Base-by-base conservation (phyloP, 2,797 vertebrate genomes). In the Calcarius lapponicus region DNA sequence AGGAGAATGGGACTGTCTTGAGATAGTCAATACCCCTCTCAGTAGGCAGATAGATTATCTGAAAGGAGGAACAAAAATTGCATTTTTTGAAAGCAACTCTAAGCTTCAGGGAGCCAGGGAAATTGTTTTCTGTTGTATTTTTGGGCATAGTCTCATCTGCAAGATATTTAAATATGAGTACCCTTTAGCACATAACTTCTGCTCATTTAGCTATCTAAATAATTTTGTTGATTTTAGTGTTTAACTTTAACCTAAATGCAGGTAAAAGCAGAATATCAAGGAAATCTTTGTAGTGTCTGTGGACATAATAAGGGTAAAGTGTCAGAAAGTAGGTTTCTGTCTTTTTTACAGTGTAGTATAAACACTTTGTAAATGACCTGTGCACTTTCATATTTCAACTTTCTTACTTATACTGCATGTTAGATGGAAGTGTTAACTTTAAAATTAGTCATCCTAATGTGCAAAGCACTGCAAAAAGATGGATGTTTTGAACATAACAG, bases 401-500 rank as follows among this genome's bases (percentile, higher is more conserved):
- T 94, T 69, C 80, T 92, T 91, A 83, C 72, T 94, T 95, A 62
- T 19, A 40, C 32, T 88, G 73, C 62, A 43, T 70, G 43, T 65
- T 94, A 88, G 72, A 90, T 90, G 70, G 80, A 95, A 92, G 17
- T 60, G 22, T 70, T 81, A 73, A 79, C 75, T 95, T 96, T 81
- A 91, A 92, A 91, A 94, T 96, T 93, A 81, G 82, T 91, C 70
- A 95, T 75, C 82, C 73, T 90, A 80, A 90, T 90, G 87, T 93
- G 91, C 56, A 90, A 81, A 93, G 58, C 66, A 53, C 91, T 88
- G 91, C 73, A 84, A 94, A 91, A 93, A 86, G 92, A 94, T 91
- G 54, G 62, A 86, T 88, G 62, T 96, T 95, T 88, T 94, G 93
- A 93, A 92, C 82, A 75, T 95, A 96, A 96, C 87, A 95, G 85